These are phyloP conservation scores for Trididemnum clinides DNA, from an alignment of 23 tunicate genomes.

Conservation along the genomic window DNA sequence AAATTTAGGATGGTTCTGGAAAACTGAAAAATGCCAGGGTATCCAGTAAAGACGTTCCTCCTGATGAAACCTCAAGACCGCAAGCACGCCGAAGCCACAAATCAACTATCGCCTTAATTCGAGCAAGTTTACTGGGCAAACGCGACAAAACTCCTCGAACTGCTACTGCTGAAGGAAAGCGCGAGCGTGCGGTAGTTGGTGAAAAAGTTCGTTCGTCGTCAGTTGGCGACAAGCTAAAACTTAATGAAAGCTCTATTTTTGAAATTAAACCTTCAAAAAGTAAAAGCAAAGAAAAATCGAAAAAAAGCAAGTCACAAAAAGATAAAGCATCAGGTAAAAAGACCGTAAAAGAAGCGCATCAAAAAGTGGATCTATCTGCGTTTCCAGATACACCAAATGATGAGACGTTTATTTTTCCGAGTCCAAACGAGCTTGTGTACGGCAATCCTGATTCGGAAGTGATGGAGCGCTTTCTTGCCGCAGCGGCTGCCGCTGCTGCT, in stretches of 20 bases:
- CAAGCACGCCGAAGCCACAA: constrained; percentile 33
- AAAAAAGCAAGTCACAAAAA: constrained; percentile 16
- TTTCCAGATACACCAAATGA: not conserved
- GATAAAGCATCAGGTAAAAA: not conserved
- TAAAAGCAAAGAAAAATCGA: constrained; percentile 7
- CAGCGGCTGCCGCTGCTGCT: constrained; percentile 41
- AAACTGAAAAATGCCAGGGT: not conserved
- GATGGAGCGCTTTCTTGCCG: constrained; percentile 55
- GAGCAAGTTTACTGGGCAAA: constrained; percentile 57
- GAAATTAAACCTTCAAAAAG: not conserved
- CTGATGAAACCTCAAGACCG: not conserved
- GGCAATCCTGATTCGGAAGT: constrained; percentile 51
- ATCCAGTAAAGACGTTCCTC: not conserved
- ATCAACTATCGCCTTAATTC: constrained; percentile 54
- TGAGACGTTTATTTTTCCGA: constrained; percentile 21
- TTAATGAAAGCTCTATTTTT: not conserved
- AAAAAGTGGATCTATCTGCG: not conserved
- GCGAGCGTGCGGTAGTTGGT: not conserved
- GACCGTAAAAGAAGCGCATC: not conserved
- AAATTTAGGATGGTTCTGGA: too few relatives aligned
- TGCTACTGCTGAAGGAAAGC: constrained; percentile 26
- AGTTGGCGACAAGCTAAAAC: constrained; percentile 11
- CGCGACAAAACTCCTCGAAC: constrained; percentile 34
- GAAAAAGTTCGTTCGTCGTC: constrained; percentile 20
- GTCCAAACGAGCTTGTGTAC: not conserved